These are phyloP conservation scores for Corvus moneduloides DNA, from an alignment of 2,113 vertebrate genomes.

Conservation along the genomic window DNA sequence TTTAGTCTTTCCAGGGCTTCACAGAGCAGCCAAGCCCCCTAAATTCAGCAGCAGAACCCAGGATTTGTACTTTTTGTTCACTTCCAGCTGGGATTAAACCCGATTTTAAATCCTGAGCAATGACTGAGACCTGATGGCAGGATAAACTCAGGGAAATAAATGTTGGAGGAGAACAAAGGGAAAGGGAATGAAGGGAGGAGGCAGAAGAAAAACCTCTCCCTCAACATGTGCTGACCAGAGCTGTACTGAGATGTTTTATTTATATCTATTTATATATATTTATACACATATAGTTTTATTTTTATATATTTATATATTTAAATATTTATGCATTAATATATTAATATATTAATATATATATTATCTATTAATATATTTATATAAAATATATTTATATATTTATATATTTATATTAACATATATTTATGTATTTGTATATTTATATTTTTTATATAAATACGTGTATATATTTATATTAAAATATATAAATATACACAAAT, in stretches of 20 bases:
- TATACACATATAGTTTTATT: too few species aligned
- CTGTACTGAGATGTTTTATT: background rate
- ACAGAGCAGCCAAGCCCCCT: accelerated
- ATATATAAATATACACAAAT: background rate
- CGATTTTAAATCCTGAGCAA: background rate
- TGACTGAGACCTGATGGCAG: accelerated
- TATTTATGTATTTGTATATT: too few species aligned
- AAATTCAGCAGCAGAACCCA: background rate
- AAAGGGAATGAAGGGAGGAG: background rate
- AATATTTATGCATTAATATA: too few species aligned
- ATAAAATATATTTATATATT: too few species aligned
- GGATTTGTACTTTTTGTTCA: background rate
- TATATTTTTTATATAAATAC: too few species aligned
- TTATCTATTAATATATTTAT: too few species aligned
- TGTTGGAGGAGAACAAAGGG: background rate
- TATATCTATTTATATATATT: too few species aligned
- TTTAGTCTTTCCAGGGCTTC: background rate
- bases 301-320: too few species aligned
- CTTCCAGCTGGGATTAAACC: background rate
- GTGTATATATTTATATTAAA: too few species aligned
- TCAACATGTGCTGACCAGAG: background rate
- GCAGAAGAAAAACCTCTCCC: background rate
- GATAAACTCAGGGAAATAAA: background rate
- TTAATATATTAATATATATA: too few species aligned
- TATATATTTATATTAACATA: too few species aligned